Conservation (phyloP, 2,113 vertebrate species). For the Chionodraco myersi region DNA sequence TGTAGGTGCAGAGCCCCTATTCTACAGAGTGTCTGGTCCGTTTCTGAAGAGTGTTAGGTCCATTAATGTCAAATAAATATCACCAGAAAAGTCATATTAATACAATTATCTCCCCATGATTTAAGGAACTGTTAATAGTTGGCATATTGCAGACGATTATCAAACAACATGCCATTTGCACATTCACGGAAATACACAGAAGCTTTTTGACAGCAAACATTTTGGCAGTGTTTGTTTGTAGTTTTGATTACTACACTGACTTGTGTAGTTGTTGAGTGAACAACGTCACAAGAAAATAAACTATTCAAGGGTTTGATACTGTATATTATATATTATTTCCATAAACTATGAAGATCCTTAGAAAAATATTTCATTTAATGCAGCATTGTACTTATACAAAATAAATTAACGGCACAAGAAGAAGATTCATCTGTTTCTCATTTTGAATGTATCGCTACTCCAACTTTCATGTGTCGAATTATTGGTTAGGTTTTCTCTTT, state of each 20-base stretch:
- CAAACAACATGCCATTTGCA: constrained; percentile 54
- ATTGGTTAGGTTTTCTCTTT: constrained; percentile 11
- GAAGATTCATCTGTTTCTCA: constrained; percentile 25
- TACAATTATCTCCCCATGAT: constrained; percentile 18
- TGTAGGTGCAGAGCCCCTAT: constrained; percentile 53
- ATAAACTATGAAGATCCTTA: constrained; percentile 79
- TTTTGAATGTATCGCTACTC: constrained; percentile 33
- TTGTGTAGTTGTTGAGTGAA: constrained; percentile 29
- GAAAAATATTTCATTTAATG: constrained; percentile 86
- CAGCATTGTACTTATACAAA: constrained; percentile 79
- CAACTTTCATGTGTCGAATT: constrained; percentile 5
- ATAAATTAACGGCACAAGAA: constrained; percentile 67
- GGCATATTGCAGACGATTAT: constrained; percentile 36
- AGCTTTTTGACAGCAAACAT: constrained; percentile 57
- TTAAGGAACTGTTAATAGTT: constrained; percentile 31
- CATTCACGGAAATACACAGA: constrained; percentile 58
- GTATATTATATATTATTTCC: constrained; percentile 70
- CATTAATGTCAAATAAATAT: constrained; percentile 46
- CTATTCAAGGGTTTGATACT: constrained; percentile 52
- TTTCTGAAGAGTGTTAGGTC: constrained; percentile 22
- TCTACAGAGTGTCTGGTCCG: constrained; percentile 35
- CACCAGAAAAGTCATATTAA: constrained; percentile 32
- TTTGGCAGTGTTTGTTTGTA: constrained; percentile 68
- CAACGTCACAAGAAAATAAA: constrained; percentile 55
- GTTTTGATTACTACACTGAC: constrained; percentile 34